Percentiles rank a stretch among this genome's conserved stretches.
These are phyloP conservation scores for Echinops telfairi DNA, from an alignment of 2,113 vertebrate genomes.

Conservation along the genomic window DNA sequence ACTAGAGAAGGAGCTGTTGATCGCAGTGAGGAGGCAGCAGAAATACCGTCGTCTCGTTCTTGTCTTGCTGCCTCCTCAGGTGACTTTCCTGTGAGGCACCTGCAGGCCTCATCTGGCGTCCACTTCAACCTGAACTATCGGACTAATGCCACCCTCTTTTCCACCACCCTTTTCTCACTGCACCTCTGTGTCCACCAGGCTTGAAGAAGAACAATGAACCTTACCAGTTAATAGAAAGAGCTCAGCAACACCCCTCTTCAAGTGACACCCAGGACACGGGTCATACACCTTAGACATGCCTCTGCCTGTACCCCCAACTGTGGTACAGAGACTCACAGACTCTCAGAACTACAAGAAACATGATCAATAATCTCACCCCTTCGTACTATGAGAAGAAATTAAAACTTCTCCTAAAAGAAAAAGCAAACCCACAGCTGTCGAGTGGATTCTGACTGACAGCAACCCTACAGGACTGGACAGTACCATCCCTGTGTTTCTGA, in stretches of 20 bases:
- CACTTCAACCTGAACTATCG: neutral
- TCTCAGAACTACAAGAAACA: neutral
- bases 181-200: neutral
- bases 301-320: fast-evolving
- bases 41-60: neutral
- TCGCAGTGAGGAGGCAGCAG: neutral
- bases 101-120: neutral
- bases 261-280: no score
- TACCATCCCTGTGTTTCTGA: no score
- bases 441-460: no score
- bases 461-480: no score
- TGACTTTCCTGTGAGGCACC: neutral
- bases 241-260: no score
- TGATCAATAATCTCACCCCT: neutral
- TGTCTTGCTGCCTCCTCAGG: neutral
- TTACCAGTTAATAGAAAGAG: no score
- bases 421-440: no score
- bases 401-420: neutral
- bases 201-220: neutral
- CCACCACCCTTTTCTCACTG: neutral
- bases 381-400: neutral
- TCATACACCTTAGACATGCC: no score
- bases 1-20: neutral
- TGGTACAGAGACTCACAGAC: neutral
- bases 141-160: neutral